phyloP scores from a whole-genome alignment of 1,140 invertebrate genomes.

The Phocides pigmalion region DNA sequence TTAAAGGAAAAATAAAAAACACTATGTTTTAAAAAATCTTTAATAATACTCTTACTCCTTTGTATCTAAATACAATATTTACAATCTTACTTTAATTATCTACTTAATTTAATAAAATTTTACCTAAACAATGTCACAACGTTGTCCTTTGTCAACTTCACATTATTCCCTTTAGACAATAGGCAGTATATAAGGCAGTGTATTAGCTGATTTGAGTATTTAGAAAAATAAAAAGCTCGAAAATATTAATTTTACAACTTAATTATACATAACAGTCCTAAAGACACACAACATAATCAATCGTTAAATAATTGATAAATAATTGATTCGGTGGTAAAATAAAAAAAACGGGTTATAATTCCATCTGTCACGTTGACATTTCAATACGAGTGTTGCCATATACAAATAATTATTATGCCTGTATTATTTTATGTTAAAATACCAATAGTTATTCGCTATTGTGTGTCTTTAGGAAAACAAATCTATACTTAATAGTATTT shows the following conservation, averaged over 20 bases:
- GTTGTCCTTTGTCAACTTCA: conserved; percentile 35
- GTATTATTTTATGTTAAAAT: conserved; percentile 3
- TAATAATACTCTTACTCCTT: conserved; percentile 77
- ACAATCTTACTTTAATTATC: conserved; percentile 63
- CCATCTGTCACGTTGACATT: background rate
- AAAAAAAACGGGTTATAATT: background rate
- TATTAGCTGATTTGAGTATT: conserved; percentile 75
- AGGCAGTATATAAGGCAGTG: conserved; percentile 69
- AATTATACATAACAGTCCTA: conserved; percentile 57
- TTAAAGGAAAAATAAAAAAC: conserved; percentile 12
- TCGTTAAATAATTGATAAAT: background rate
- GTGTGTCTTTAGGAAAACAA: conserved; percentile 63
- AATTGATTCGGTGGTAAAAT: conserved; percentile 16
- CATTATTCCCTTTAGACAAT: conserved; percentile 31
- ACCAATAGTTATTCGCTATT: conserved; percentile 42
- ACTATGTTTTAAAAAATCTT: conserved; percentile 63
- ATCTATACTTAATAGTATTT: conserved; percentile 18
- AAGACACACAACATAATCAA: conserved; percentile 57
- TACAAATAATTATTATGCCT: background rate
- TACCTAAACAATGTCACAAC: conserved; percentile 58
- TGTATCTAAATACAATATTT: conserved; percentile 82
- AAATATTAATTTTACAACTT: conserved; percentile 52
- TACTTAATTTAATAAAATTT: conserved; percentile 55
- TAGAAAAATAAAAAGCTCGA: conserved; percentile 51
- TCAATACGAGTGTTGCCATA: background rate